Percentiles rank a stretch among this genome's conserved stretches.
phyloP scores from a whole-genome alignment of 2,113 vertebrate species.

The Colinus virginianus region DNA sequence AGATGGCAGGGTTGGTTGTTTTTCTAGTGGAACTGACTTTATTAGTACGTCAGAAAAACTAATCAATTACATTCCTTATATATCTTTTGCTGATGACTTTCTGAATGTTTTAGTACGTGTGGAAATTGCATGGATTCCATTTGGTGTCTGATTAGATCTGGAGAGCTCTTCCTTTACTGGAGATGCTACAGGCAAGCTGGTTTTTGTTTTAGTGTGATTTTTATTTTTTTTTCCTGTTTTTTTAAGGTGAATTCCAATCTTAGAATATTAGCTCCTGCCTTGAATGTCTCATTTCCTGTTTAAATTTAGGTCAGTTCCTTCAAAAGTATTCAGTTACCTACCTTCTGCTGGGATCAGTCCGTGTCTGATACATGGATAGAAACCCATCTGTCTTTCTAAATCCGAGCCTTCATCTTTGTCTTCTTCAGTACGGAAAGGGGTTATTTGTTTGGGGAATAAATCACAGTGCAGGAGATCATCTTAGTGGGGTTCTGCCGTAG shows the following conservation, averaged over 20 bases:
- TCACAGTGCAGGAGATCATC: not conserved
- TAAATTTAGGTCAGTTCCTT: conserved; percentile 42
- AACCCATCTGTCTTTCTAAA: conserved; percentile 59
- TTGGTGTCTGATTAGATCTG: not conserved
- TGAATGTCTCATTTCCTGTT: conserved; percentile 35
- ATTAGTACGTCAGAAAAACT: not conserved
- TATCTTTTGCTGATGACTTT: not conserved
- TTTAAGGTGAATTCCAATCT: not conserved
- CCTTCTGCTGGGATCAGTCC: conserved; percentile 62
- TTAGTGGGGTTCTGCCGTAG: not conserved
- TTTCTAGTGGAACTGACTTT: not conserved
- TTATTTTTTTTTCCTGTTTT: not conserved
- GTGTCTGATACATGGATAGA: conserved; percentile 46
- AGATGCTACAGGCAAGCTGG: not conserved
- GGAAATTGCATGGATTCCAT: not conserved
- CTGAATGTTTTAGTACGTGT: accelerated
- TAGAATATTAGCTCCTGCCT: not conserved
- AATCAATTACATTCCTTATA: not conserved
- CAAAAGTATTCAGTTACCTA: conserved; percentile 5
- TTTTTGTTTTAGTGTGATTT: not conserved
- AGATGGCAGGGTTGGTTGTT: not conserved
- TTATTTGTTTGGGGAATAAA: conserved; percentile 23
- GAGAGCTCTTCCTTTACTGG: not conserved
- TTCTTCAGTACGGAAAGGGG: conserved; percentile 30
- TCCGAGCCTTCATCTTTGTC: conserved; percentile 53